Conservation (phyloP, 2,113 vertebrate genomes). For the Eulemur macaco region DNA sequence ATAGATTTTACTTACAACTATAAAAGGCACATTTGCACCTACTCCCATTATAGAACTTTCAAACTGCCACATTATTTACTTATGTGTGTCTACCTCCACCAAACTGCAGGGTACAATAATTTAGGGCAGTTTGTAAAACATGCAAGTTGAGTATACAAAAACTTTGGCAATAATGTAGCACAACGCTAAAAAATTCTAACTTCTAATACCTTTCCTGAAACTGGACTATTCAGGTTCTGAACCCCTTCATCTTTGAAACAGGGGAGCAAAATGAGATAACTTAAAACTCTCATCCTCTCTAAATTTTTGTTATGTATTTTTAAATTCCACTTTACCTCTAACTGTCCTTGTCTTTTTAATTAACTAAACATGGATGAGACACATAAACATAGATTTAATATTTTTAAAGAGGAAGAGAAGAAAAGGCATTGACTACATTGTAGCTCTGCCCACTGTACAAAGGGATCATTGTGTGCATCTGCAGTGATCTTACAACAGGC, state of each 20-base stretch:
- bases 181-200: background rate
- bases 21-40: background rate
- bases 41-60: background rate
- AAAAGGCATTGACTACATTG: background rate
- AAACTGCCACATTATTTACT: background rate
- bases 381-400: background rate
- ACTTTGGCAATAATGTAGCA: background rate
- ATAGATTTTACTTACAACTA: background rate
- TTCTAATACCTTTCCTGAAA: background rate
- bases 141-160: background rate
- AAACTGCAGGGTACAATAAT: background rate
- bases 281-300: background rate
- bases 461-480: background rate
- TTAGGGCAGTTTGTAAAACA: background rate
- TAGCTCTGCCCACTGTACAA: background rate
- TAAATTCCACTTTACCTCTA: background rate
- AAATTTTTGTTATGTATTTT: background rate
- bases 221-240: background rate
- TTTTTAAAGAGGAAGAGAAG: background rate
- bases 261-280: background rate
- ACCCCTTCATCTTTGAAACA: background rate
- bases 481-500: background rate
- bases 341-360: background rate
- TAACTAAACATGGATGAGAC: background rate
- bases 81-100: background rate